These are phyloP conservation scores for Proctacanthus coquilletti DNA, from an alignment of 1,140 invertebrate genomes.

Conservation along the genomic window DNA sequence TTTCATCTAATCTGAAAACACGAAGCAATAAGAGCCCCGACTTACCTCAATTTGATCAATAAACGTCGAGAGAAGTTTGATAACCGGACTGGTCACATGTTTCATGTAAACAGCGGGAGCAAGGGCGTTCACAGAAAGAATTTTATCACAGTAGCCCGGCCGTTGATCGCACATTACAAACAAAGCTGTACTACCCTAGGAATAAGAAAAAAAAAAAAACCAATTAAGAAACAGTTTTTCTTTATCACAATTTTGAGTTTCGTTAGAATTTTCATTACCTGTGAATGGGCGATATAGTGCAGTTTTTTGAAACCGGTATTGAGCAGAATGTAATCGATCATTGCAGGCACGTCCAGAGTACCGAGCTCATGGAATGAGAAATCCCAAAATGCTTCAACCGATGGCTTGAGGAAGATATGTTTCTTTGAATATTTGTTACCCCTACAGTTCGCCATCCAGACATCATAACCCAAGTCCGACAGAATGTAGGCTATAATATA, in stretches of 20 bases:
- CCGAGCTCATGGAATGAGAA: constrained; percentile 52
- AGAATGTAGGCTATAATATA: constrained; percentile 25
- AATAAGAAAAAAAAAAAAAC: too few species aligned
- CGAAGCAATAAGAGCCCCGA: neutral
- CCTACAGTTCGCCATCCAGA: constrained; percentile 39
- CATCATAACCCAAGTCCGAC: constrained; percentile 47
- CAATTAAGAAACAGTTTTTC: too few species aligned
- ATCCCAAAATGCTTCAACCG: constrained; percentile 37
- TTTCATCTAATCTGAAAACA: too few species aligned
- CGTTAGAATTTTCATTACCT: too few species aligned
- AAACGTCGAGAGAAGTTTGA: constrained; percentile 2
- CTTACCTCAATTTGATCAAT: neutral
- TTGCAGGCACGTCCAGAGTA: constrained; percentile 36
- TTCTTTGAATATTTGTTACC: constrained; percentile 32
- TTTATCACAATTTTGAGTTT: too few species aligned
- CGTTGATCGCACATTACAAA: constrained; percentile 40
- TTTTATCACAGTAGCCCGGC: constrained; percentile 44
- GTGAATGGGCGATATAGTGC: constrained; percentile 40
- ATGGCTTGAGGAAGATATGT: constrained; percentile 27
- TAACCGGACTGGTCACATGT: constrained; percentile 10
- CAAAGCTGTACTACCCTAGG: constrained; percentile 42
- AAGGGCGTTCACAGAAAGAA: constrained; percentile 35
- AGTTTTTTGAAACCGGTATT: constrained; percentile 35
- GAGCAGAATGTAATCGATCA: constrained; percentile 36
- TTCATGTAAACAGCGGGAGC: constrained; percentile 33